A percentile compares a stretch with the other conserved stretches of the same genome.
Evolutionary conservation across 2,888 invertebrate species (phyloP).

Genomic region (Nymphalis urticae): DNA sequence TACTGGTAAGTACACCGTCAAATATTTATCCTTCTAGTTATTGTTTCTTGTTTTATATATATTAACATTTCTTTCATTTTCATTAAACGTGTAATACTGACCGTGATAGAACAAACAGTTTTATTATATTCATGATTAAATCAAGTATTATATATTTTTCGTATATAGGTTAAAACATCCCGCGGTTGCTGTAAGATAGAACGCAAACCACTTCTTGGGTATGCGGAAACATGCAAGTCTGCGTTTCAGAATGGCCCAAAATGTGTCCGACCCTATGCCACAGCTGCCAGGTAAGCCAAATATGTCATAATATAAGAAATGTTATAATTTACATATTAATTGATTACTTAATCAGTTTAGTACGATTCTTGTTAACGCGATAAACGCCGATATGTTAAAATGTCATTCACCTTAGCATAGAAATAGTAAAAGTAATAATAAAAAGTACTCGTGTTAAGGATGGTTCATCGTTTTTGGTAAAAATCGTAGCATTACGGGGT

Average conservation of each 20-base stretch:
- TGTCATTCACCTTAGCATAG: too few relatives aligned
- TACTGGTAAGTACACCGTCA: constrained; percentile 58
- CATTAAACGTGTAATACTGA: too few relatives aligned
- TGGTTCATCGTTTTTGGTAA: too few relatives aligned
- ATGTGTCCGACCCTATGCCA: constrained; percentile 69
- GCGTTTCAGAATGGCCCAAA: constrained; percentile 83
- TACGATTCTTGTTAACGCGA: too few relatives aligned
- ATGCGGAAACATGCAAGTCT: constrained; percentile 83
- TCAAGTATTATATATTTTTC: too few relatives aligned
- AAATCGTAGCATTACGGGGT: too few relatives aligned
- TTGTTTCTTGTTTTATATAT: background rate
- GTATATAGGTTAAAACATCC: constrained; percentile 67
- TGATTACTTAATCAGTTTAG: too few relatives aligned
- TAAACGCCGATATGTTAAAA: too few relatives aligned
- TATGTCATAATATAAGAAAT: background rate
- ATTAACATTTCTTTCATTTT: too few relatives aligned
- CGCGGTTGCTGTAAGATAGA: constrained; percentile 73
- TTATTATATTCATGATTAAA: background rate
- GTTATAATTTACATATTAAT: background rate
- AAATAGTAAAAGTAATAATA: too few relatives aligned
- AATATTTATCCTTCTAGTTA: background rate
- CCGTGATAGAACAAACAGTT: background rate
- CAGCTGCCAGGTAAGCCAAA: constrained; percentile 70
- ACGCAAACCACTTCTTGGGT: constrained; percentile 77
- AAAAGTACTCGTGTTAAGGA: too few relatives aligned